Evolutionary conservation across 2,888 invertebrate genomes (phyloP), one percentile per base, ranked within the genome.

Genomic region (Pseudoips prasinana): DNA sequence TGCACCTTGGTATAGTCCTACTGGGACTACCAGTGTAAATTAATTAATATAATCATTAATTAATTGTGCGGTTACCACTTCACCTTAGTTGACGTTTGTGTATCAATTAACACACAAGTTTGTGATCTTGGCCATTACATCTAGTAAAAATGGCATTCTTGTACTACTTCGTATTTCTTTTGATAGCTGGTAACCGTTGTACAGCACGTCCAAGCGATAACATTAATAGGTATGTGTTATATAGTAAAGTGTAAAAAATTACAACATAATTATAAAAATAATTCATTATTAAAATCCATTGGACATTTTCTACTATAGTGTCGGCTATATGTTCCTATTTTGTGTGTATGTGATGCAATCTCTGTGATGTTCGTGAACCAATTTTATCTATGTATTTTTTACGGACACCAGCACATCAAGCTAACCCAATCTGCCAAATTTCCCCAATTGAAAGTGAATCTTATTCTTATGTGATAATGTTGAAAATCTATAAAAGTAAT

Each of bases 1-100:
- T 50, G 54, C 41, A 50, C 49, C 51, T 64, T 63, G 67, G 62
- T 64, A 66, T 64, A 66, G 65, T 60, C 60, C 61, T 62, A 39
- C 49, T 51, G 45, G 61, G 66, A 48, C 49, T 10, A 58, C 62
- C 61, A 63, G 58, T 20, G 7, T 58, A 58, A 30, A 49, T 40
- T 46, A 46, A 50, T 46, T 35, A 44, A 1, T 33, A 37, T 46
- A 44, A 1, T 31, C 35, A 47, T 50, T 41, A 51, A 50, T 37
- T 46, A 46, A 40, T 33, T 30, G 45, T 49, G 44, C 36, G 41
- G 42, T 46, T 33, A 31, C 39, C 44, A 23, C 8, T 31, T 36
- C 37, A 47, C 50, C 29, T 48, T 46, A 53, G 51, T 58, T 46
- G 51, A 41, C 34, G 41, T 39, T 14, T 31, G 33, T 9, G 31